A percentile compares a stretch with the other conserved stretches of the same genome.
Evolutionary conservation across 2,888 invertebrate species (phyloP).

Genomic region (Papilio protenor): DNA sequence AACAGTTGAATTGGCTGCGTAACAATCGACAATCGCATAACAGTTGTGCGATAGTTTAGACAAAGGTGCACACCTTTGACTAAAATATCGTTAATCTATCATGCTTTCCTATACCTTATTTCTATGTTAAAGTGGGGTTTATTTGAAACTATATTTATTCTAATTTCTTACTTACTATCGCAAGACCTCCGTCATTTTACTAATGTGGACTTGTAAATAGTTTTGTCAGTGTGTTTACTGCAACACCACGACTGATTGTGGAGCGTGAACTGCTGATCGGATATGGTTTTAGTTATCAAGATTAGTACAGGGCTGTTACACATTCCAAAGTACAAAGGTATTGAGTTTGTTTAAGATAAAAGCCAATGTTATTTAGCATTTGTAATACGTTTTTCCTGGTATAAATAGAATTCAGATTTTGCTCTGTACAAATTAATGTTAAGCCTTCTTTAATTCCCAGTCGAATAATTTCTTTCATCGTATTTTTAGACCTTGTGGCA

Average conservation of each 20-base stretch:
- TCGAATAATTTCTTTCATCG: neutral
- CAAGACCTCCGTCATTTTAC: neutral
- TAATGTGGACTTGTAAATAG: neutral
- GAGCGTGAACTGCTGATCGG: slow-evolving; percentile 30
- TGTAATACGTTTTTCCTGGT: neutral
- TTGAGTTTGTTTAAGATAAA: neutral
- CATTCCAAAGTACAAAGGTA: neutral
- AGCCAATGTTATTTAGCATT: neutral
- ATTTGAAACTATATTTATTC: neutral
- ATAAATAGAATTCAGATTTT: neutral
- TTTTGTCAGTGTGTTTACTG: neutral
- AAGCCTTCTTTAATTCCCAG: neutral
- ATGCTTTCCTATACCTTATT: neutral
- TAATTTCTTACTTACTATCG: neutral
- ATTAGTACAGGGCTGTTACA: slow-evolving; percentile 18
- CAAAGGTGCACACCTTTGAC: too few relatives aligned
- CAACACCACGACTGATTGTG: slow-evolving; percentile 4
- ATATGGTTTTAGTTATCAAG: slow-evolving; percentile 17
- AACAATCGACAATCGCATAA: too few relatives aligned
- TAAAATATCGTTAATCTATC: too few relatives aligned
- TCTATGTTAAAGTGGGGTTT: neutral
- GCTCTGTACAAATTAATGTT: neutral
- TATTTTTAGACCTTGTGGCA: neutral
- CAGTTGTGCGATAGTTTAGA: too few relatives aligned
- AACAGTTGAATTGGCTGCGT: too few relatives aligned